Conservation (phyloP, 1,140 invertebrate genomes). For the Agraylea sexmaculata region DNA sequence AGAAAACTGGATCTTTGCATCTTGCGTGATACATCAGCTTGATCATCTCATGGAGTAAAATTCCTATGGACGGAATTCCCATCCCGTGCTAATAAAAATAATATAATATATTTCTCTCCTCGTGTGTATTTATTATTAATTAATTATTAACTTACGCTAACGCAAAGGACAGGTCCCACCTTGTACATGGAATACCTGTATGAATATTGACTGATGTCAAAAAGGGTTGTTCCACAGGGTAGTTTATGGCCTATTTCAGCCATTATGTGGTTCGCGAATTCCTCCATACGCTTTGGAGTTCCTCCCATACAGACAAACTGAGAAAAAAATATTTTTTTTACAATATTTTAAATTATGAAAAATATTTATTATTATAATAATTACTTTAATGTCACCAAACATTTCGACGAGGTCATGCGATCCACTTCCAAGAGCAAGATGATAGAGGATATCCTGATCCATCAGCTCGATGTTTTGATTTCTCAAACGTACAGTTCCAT, state of each 20-base stretch:
- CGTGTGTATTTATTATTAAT: no score
- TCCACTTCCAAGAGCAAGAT: conserved; percentile 80
- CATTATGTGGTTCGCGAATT: conserved; percentile 87
- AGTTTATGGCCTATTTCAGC: conserved; percentile 80
- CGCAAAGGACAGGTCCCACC: conserved; percentile 84
- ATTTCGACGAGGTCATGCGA: conserved; percentile 89
- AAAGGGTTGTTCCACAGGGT: conserved; percentile 72
- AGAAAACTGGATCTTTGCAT: conserved; percentile 78
- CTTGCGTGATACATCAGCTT: conserved; percentile 88
- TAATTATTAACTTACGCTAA: conserved; percentile 65
- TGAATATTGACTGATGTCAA: conserved; percentile 84
- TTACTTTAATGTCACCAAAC: conserved; percentile 93
- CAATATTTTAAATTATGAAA: conserved; percentile 4
- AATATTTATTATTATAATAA: conserved; percentile 9
- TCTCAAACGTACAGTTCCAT: conserved; percentile 69
- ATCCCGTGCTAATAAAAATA: conserved; percentile 72
- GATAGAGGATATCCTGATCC: conserved; percentile 91
- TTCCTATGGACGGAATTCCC: conserved; percentile 85
- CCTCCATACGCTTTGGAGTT: conserved; percentile 86
- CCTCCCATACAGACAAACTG: conserved; percentile 98
- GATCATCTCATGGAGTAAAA: conserved; percentile 84
- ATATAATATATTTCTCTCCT: no score
- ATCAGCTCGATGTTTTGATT: conserved; percentile 83
- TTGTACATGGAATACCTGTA: conserved; percentile 97
- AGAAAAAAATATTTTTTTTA: not conserved